Conservation (phyloP, 2,888 invertebrate genomes). For the Philaethria dido region DNA sequence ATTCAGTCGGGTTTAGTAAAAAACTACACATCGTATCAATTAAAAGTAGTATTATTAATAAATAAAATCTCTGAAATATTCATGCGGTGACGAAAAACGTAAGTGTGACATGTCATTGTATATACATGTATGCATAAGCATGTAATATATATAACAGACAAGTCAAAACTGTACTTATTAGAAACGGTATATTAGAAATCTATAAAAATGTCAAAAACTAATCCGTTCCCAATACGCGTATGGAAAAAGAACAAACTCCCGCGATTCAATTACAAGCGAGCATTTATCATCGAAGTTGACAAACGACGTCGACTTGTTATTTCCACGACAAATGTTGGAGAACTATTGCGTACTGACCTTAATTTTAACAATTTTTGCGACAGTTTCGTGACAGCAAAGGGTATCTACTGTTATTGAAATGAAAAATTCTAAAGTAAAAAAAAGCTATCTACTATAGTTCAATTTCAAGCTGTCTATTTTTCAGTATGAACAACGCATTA, state of each 20-base stretch:
- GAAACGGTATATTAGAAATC: constrained; percentile 28
- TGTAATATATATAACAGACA: no score
- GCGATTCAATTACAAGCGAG: constrained; percentile 54
- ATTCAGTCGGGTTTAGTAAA: background rate
- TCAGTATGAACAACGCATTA: background rate
- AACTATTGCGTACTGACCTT: constrained; percentile 49
- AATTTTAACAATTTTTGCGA: constrained; percentile 46
- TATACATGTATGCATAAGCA: background rate
- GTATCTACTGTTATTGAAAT: background rate
- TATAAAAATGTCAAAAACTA: constrained; percentile 45
- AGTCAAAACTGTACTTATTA: constrained; percentile 7
- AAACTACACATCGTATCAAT: background rate
- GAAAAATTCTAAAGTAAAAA: background rate
- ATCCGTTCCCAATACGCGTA: constrained; percentile 44
- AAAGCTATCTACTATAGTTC: no score
- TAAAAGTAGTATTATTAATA: background rate
- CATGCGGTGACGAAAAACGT: background rate
- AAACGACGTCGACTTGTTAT: constrained; percentile 56
- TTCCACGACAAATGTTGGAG: constrained; percentile 55
- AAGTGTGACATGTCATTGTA: background rate
- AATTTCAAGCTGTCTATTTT: background rate
- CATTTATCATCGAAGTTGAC: constrained; percentile 56
- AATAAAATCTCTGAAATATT: background rate
- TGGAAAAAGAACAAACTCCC: constrained; percentile 44
- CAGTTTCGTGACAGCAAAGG: background rate